Percentiles rank a stretch among this genome's conserved stretches.
Evolutionary conservation across 2,888 invertebrate species (phyloP).

Genomic region (Chaetogeoica ovagalla): DNA sequence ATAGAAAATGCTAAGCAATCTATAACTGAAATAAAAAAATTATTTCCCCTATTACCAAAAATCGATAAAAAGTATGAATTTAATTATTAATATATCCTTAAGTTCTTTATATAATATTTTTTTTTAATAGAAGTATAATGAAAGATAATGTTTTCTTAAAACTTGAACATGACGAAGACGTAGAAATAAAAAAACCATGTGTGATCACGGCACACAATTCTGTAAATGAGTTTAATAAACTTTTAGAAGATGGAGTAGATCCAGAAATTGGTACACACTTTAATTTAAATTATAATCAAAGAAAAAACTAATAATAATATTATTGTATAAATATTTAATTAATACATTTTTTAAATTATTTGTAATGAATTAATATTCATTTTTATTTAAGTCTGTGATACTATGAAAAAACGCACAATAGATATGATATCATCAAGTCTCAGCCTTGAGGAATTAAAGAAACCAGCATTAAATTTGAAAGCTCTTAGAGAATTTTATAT

Average conservation of each 20-base stretch:
- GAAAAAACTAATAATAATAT: too few relatives aligned
- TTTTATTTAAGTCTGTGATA: constrained; percentile 27
- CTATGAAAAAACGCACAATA: constrained; percentile 20
- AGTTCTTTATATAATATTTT: not conserved
- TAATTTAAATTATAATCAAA: not conserved
- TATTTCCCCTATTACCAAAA: constrained; percentile 20
- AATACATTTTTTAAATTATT: not conserved
- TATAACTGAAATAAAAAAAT: constrained; percentile 20
- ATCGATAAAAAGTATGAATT: constrained; percentile 21
- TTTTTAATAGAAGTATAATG: not conserved
- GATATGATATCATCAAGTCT: constrained; percentile 32
- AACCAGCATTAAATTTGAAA: constrained; percentile 20
- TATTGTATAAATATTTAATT: not conserved
- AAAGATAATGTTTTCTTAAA: not conserved
- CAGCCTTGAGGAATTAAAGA: constrained; percentile 28
- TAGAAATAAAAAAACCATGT: constrained; percentile 11
- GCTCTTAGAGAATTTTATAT: constrained; percentile 34
- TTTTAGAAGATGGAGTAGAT: constrained; percentile 37
- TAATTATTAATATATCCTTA: not conserved
- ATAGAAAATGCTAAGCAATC: constrained; percentile 7
- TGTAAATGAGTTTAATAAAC: constrained; percentile 40
- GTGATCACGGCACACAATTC: constrained; percentile 13
- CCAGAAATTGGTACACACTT: constrained; percentile 20
- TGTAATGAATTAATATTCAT: too few relatives aligned
- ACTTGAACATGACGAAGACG: not conserved